phyloP scores from a whole-genome alignment of 2,113 vertebrate species.

The Psittacara wagleri region DNA sequence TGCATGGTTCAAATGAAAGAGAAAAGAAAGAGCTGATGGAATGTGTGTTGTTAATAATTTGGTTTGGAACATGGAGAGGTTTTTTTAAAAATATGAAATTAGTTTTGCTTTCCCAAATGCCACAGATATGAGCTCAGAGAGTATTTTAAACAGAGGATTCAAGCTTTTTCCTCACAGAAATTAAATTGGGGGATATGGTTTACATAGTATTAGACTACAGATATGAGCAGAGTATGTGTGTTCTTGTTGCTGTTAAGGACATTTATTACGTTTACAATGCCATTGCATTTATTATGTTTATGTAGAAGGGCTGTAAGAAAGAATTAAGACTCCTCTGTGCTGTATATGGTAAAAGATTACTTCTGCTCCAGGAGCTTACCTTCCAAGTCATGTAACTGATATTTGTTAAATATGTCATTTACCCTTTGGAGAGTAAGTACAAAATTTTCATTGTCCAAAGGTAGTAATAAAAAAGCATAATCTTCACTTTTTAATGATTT shows the following conservation, averaged over 20 bases:
- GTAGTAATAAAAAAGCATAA: neutral
- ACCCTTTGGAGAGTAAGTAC: neutral
- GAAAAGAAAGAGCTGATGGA: neutral
- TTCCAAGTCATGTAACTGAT: neutral
- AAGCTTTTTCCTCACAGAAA: neutral
- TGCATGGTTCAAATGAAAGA: neutral
- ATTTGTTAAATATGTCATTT: neutral
- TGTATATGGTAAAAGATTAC: neutral
- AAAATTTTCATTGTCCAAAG: neutral
- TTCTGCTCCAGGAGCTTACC: neutral
- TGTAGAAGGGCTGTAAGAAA: neutral
- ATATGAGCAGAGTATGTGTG: neutral
- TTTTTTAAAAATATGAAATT: neutral
- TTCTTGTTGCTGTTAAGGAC: neutral
- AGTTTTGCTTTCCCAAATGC: neutral
- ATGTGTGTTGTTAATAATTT: neutral
- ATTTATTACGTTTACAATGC: neutral
- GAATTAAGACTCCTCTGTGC: neutral
- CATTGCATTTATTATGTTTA: neutral
- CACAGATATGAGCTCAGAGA: neutral
- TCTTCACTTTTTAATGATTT: slow-evolving; percentile 7
- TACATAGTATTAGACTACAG: neutral
- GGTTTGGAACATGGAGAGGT: neutral
- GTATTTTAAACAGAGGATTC: neutral
- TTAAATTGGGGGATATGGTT: neutral